Evolutionary conservation across 2,888 invertebrate genomes (phyloP), one percentile per base, ranked within the genome.

Genomic region (Limenitis camilla): DNA sequence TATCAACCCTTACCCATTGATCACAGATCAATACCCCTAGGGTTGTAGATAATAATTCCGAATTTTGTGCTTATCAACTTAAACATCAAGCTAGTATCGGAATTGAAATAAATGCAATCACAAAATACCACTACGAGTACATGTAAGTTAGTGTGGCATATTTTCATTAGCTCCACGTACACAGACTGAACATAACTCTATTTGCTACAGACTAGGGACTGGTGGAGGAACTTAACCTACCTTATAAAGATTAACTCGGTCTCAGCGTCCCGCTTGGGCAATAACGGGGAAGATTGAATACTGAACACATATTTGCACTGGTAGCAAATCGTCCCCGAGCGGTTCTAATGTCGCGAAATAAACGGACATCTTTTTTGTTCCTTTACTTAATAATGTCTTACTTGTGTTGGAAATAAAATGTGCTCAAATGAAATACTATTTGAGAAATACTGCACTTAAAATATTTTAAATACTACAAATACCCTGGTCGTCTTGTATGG

Each of bases 211-310:
- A 3, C 19, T 19, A 3, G 19, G 19, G 19, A 19, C 19, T 19
- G 19, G 19, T 19, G 19, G 40, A 46, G 46, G 42, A 56, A 56
- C 49, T 56, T 59, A 59, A 59, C 54, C 54, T 54, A 55, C 54
- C 57, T 55, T 58, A 57, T 57, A 61, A 61, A 57, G 56, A 59
- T 59, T 59, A 59, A 58, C 57, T 53, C 42, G 49, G 50, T 44
- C 53, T 42, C 49, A 42, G 35, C 46, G 60, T 63, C 63, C 61
- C 63, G 49, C 49, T 54, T 56, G 60, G 58, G 58, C 59, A 59
- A 61, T 62, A 58, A 61, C 57, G 56, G 56, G 45, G 53, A 64
- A 60, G 64, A 64, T 64, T 64, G 64, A 64, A 64, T 64, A 63
- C 63, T 60, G 61, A 62, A 58, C 61, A 63, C 63, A 62, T 64